phyloP scores from a whole-genome alignment of 2,888 invertebrate species.

The Parnassius orleans region DNA sequence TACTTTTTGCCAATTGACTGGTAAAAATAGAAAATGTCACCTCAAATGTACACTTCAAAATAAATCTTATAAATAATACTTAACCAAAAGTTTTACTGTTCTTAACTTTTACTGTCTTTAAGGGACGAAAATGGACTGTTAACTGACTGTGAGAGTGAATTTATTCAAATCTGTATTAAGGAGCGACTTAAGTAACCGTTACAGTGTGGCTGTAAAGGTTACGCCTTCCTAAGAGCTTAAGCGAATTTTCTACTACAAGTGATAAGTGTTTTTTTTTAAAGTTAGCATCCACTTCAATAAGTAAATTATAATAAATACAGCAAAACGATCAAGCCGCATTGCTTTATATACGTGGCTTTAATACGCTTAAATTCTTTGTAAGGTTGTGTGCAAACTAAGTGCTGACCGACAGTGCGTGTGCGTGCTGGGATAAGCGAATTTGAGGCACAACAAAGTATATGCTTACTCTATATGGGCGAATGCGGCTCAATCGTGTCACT shows the following conservation, averaged over 20 bases:
- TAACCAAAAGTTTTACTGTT: too few relatives aligned
- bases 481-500: conserved; percentile 76
- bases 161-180: too few relatives aligned
- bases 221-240: neutral
- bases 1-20: too few relatives aligned
- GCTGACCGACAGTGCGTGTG: conserved; percentile 16
- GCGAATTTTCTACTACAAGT: neutral
- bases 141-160: too few relatives aligned
- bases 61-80: too few relatives aligned
- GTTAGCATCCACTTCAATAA: too few relatives aligned
- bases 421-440: conserved; percentile 34
- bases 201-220: too few relatives aligned
- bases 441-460: conserved; percentile 43
- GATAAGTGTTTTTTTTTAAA: neutral
- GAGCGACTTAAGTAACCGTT: too few relatives aligned
- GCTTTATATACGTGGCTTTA: conserved; percentile 6
- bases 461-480: conserved; percentile 78
- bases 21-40: too few relatives aligned
- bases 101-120: too few relatives aligned
- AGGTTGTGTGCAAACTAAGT: conserved; percentile 19
- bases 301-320: neutral
- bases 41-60: too few relatives aligned
- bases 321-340: conserved; percentile 16
- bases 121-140: too few relatives aligned
- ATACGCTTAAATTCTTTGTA: conserved; percentile 4